Base-by-base conservation (phyloP, 37 sponge, comb jelly and placozoan species). In the Beroe ovata region DNA sequence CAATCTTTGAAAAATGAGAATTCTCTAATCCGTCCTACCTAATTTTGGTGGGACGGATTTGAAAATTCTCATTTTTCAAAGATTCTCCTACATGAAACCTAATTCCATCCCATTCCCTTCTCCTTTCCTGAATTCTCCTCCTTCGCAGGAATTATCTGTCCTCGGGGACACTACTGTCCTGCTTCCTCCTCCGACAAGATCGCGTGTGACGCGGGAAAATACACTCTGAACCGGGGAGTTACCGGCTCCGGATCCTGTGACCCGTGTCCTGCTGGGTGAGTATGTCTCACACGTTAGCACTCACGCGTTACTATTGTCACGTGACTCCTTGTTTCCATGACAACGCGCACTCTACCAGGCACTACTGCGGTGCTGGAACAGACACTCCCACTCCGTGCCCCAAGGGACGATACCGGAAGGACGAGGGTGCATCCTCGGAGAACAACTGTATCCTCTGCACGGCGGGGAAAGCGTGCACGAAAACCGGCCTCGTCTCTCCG, bases 101-200 rank as follows among this genome's bases (percentile, higher is more conserved):
- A n/a, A n/a, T n/a, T n/a, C n/a, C n/a, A n/a, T n/a, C n/a, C n/a
- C n/a, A n/a, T n/a, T n/a, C n/a, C n/a, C n/a, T n/a, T n/a, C n/a
- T n/a, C n/a, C n/a, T n/a, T n/a, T n/a, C n/a, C n/a, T n/a, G n/a
- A n/a, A n/a, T n/a, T n/a, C n/a, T n/a, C n/a, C n/a, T 62, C 6
- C 16, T 66, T 20, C 33, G 20, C 91, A 60, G 91, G 91, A 34
- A 54, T 60, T 3, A 64, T 60, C 16, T 90, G 91, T 0, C 88
- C 88, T 1, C 88, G 62, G 32, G 91, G 91, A 11, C 64, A 81
- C 62, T 81, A 88, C 91, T 90, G 91, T n/a, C 88, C 91, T 21
- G 37, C 30, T 1, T 30, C 35, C 39, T 32, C 35, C 21, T 8
- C 21, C 29, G 28, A 4, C 3, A n/a, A 39, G 21, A 60, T 33